Conservation (phyloP, 2,888 invertebrate genomes). For the Xestia c-nigrum region DNA sequence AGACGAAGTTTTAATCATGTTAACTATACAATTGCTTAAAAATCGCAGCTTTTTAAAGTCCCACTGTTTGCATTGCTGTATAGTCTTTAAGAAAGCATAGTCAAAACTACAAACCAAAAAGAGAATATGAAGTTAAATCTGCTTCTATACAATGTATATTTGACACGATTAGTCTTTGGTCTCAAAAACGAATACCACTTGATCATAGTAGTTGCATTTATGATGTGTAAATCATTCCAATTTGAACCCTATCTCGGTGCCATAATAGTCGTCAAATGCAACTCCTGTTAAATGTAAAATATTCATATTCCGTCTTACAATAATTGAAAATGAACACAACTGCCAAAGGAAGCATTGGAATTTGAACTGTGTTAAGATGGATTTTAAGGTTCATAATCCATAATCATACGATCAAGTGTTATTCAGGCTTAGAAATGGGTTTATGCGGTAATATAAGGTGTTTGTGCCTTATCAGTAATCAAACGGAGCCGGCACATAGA, state of each 20-base stretch:
- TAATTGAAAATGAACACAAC: neutral
- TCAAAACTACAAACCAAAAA: neutral
- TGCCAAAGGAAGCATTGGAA: constrained; percentile 9
- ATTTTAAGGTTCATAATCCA: neutral
- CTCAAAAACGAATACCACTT: constrained; percentile 39
- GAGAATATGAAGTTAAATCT: neutral
- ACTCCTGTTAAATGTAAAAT: neutral
- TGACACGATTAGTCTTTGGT: constrained; percentile 46
- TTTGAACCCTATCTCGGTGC: constrained; percentile 43
- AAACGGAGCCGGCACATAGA: constrained; percentile 69
- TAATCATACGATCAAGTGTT: constrained; percentile 35
- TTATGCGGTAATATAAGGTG: constrained; percentile 58
- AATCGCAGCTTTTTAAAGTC: neutral
- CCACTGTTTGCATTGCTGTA: neutral
- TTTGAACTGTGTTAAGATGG: neutral
- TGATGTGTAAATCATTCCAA: constrained; percentile 33
- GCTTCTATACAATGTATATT: constrained; percentile 22
- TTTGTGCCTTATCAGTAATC: constrained; percentile 65
- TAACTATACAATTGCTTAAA: constrained; percentile 33
- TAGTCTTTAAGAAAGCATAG: neutral
- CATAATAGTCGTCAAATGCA: constrained; percentile 30
- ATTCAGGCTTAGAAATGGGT: constrained; percentile 28
- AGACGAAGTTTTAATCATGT: constrained; percentile 34
- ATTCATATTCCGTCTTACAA: neutral
- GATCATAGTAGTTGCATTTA: constrained; percentile 26